phyloP scores from a whole-genome alignment of 2,888 invertebrate genomes.

The Phyllotreta cruciferae region DNA sequence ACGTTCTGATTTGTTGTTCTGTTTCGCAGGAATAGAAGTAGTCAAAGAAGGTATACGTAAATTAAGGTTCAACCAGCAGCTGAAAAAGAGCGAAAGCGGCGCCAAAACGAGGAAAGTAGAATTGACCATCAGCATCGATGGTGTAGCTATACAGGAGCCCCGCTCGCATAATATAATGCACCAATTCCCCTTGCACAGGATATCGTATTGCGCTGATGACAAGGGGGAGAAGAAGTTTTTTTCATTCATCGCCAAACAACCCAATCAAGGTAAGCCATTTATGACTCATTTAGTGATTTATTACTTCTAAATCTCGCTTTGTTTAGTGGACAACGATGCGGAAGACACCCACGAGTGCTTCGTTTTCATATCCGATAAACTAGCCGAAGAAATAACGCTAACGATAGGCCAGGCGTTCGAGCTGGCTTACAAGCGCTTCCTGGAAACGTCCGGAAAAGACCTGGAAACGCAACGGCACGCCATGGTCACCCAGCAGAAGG shows the following conservation, averaged over 20 bases:
- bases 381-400: slow-evolving; percentile 96
- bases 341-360: slow-evolving; percentile 92
- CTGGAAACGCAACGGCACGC: slow-evolving; percentile 83
- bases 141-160: slow-evolving; percentile 88
- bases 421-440: slow-evolving; percentile 92
- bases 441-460: slow-evolving; percentile 90
- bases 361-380: slow-evolving; percentile 95
- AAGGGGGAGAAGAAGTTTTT: slow-evolving; percentile 98
- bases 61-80: slow-evolving; percentile 90
- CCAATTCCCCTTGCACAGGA: slow-evolving; percentile 95
- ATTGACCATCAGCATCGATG: slow-evolving; percentile 96
- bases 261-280: slow-evolving; percentile 54
- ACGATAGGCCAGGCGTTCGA: slow-evolving; percentile 99
- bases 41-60: slow-evolving; percentile 97
- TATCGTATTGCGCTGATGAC: slow-evolving; percentile 99
- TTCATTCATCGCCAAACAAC: slow-evolving; percentile 89
- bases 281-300: slow-evolving; percentile 1
- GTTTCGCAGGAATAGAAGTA: slow-evolving; percentile 79
- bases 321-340: slow-evolving; percentile 61
- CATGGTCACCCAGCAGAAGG: slow-evolving; percentile 81
- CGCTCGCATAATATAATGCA: slow-evolving; percentile 82
- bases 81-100: slow-evolving; percentile 89
- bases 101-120: slow-evolving; percentile 92
- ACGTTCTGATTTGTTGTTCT: not conserved
- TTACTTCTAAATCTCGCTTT: slow-evolving; percentile 8